Percentiles rank a stretch among this genome's conserved stretches.
Conservation (phyloP, 2,113 vertebrate species). For the Xiphophorus hellerii region DNA sequence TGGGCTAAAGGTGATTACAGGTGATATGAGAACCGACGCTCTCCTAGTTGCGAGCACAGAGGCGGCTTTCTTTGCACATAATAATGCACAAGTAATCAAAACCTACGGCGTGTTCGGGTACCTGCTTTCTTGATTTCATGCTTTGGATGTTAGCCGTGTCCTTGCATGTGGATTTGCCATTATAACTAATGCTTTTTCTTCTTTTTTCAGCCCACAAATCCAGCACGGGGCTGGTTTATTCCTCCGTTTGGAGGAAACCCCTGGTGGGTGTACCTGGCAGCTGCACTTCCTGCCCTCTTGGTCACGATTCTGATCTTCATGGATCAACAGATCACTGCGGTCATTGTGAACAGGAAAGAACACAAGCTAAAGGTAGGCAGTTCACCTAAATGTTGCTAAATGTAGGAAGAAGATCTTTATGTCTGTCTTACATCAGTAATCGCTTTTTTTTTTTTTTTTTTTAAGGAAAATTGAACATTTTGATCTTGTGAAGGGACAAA, state of each 20-base stretch:
- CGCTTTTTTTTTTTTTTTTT: neutral
- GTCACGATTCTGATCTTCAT: slow-evolving; percentile 99
- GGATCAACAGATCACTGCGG: slow-evolving; percentile 98
- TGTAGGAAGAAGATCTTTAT: neutral
- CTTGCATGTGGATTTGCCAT: neutral
- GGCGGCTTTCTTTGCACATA: slow-evolving; percentile 59
- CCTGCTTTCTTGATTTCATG: neutral
- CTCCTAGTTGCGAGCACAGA: slow-evolving; percentile 44
- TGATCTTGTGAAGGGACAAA: neutral
- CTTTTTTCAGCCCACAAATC: slow-evolving; percentile 87
- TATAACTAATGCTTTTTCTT: neutral
- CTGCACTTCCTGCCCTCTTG: slow-evolving; percentile 90
- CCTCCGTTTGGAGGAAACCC: slow-evolving; percentile 94
- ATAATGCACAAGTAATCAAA: slow-evolving; percentile 19
- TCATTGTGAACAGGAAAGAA: slow-evolving; percentile 98
- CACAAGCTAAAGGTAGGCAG: slow-evolving; percentile 92
- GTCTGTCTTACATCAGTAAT: neutral
- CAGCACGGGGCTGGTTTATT: slow-evolving; percentile 90
- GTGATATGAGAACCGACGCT: slow-evolving; percentile 54
- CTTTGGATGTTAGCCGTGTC: neutral
- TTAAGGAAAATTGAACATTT: neutral
- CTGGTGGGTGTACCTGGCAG: slow-evolving; percentile 95
- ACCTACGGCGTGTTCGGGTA: neutral
- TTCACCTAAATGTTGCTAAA: neutral
- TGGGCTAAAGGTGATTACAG: slow-evolving; percentile 49